Evolutionary conservation across 2,888 invertebrate genomes (phyloP).

Genomic region (Thera obeliscata): DNA sequence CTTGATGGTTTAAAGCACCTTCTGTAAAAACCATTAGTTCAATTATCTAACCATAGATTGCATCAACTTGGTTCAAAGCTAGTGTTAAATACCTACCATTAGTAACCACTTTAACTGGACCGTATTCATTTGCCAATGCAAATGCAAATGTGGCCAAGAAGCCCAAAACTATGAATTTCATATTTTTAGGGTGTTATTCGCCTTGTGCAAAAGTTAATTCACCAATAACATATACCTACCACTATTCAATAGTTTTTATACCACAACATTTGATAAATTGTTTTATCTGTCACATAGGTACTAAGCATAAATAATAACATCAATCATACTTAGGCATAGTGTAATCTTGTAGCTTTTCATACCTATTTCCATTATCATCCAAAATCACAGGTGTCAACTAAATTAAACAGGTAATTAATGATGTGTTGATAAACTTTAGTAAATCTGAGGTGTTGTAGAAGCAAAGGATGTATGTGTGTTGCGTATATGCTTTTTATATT

Average conservation of each 20-base stretch:
- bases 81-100: conserved; percentile 24
- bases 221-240: neutral
- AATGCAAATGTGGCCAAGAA: conserved; percentile 31
- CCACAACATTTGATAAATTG: conserved; percentile 6
- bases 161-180: conserved; percentile 33
- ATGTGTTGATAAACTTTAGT: neutral
- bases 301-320: neutral
- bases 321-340: conserved; percentile 12
- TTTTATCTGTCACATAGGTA: conserved; percentile 2
- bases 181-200: neutral
- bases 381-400: neutral
- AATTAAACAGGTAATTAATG: neutral
- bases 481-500: no score
- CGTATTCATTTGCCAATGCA: conserved; percentile 25
- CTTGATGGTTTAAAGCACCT: conserved; percentile 21
- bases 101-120: conserved; percentile 25
- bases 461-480: no score
- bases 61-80: no score
- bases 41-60: neutral
- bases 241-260: neutral
- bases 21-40: conserved; percentile 8
- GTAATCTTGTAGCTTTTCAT: conserved; percentile 13
- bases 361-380: conserved; percentile 14
- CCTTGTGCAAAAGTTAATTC: neutral
- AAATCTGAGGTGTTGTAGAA: no score